Conservation (phyloP, 2,113 vertebrate species). For the Lophius piscatorius region DNA sequence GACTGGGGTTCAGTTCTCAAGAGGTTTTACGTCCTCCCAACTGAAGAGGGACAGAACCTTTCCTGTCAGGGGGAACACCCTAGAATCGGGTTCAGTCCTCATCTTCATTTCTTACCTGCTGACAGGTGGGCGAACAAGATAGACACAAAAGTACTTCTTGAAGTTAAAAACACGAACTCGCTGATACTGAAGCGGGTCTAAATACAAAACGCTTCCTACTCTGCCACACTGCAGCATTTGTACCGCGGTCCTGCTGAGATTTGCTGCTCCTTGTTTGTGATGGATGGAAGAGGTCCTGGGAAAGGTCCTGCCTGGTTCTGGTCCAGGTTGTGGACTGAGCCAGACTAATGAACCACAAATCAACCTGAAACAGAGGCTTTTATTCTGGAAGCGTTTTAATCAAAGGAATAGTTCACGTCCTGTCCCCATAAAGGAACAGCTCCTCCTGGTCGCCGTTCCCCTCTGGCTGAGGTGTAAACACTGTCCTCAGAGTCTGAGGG, state of each 20-base stretch:
- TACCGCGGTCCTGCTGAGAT: not conserved
- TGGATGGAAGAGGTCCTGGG: slow-evolving; percentile 32
- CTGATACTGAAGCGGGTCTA: too few relatives aligned
- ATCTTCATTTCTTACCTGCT: too few relatives aligned
- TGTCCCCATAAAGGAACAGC: not conserved
- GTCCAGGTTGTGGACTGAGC: slow-evolving; percentile 1
- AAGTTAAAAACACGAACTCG: too few relatives aligned
- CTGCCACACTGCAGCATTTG: not conserved
- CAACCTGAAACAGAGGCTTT: slow-evolving; percentile 4
- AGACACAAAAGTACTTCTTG: too few relatives aligned
- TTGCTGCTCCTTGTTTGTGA: not conserved
- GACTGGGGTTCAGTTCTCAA: too few relatives aligned
- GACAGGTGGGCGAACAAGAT: too few relatives aligned
- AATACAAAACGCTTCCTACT: too few relatives aligned
- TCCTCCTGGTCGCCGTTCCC: not conserved
- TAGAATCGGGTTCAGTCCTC: too few relatives aligned
- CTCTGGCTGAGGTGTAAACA: too few relatives aligned
- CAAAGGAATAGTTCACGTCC: slow-evolving; percentile 2
- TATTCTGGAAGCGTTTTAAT: slow-evolving; percentile 1
- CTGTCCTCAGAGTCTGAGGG: not conserved
- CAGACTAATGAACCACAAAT: slow-evolving; percentile 29
- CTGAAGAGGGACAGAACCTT: too few relatives aligned
- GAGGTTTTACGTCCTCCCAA: too few relatives aligned
- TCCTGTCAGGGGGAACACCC: too few relatives aligned
- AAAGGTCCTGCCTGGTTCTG: slow-evolving; percentile 18